Conservation (phyloP, 1,140 invertebrate species). For the Bombus fervidus region DNA sequence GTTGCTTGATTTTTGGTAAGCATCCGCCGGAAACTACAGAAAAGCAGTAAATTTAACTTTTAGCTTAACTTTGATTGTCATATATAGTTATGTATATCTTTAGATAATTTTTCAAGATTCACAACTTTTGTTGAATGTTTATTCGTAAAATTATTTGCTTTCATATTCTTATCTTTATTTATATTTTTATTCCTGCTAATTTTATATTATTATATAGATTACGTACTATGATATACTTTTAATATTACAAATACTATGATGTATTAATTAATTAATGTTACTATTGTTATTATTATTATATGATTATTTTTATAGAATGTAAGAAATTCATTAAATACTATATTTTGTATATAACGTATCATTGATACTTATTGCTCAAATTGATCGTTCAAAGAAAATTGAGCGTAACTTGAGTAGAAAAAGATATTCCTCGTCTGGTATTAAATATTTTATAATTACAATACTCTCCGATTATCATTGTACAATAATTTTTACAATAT, state of each 20-base stretch:
- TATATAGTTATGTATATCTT: neutral
- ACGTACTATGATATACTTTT: no score
- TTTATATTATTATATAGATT: no score
- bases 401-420: neutral
- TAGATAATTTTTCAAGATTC: neutral
- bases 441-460: neutral
- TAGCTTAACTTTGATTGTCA: neutral
- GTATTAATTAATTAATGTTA: no score
- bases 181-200: no score
- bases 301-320: neutral
- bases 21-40: conserved; percentile 29
- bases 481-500: neutral
- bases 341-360: neutral
- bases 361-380: neutral
- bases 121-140: neutral
- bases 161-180: neutral
- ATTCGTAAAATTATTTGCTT: neutral
- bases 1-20: conserved; percentile 1
- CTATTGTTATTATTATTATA: no score
- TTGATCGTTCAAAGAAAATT: no score
- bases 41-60: conserved; percentile 29
- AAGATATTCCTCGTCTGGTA: no score
- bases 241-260: no score
- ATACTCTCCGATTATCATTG: neutral
- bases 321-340: neutral